Conservation (phyloP, 2,797 vertebrate genomes). For the Anas georgica region DNA sequence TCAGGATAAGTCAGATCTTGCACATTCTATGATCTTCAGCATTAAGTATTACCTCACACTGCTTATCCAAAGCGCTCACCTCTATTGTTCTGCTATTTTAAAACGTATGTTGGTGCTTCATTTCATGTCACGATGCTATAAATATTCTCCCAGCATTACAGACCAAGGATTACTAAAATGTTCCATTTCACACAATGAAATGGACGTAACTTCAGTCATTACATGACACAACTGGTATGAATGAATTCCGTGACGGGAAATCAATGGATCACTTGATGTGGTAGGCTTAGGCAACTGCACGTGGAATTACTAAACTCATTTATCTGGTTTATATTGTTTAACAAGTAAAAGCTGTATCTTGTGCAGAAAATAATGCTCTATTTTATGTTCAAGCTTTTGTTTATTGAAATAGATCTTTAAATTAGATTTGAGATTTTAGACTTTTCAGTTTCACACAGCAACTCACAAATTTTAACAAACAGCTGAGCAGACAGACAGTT, state of each 20-base stretch:
- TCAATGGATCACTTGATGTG: neutral
- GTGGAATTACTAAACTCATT: neutral
- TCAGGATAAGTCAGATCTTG: conserved; percentile 32
- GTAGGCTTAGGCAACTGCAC: neutral
- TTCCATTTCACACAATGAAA: neutral
- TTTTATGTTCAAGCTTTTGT: neutral
- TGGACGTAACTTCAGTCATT: neutral
- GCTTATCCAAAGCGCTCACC: neutral
- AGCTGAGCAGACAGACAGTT: neutral
- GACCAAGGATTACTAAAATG: neutral
- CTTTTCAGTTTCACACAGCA: neutral
- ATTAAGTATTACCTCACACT: neutral
- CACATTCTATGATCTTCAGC: neutral
- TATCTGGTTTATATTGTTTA: neutral
- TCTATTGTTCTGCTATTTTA: neutral
- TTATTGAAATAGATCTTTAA: neutral
- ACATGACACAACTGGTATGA: neutral
- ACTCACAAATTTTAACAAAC: neutral
- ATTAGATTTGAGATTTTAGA: neutral
- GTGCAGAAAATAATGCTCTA: conserved; percentile 6
- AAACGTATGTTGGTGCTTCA: neutral
- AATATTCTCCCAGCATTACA: neutral
- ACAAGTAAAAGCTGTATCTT: neutral
- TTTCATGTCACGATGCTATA: neutral
- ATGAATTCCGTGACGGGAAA: neutral